Evolutionary conservation across 2,797 vertebrate species (phyloP).

Genomic region (Pseudopleuronectes americanus): DNA sequence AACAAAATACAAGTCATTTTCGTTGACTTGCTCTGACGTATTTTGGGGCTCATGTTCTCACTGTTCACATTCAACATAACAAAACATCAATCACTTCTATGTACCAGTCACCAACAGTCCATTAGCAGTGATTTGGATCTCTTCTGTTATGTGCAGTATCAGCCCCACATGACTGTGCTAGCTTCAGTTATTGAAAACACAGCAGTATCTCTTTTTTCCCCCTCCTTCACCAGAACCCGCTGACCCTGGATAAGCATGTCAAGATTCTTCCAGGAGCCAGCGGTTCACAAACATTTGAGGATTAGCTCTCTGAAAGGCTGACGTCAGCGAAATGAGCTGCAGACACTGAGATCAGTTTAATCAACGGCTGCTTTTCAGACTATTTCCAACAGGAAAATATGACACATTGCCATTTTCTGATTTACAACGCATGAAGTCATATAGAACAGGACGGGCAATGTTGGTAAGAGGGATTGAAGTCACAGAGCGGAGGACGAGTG

Average conservation of each 20-base stretch:
- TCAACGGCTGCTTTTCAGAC: conserved; percentile 18
- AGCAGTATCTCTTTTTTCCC: conserved; percentile 9
- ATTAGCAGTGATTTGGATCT: conserved; percentile 3
- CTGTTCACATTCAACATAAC: neutral
- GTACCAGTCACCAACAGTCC: neutral
- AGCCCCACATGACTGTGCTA: neutral
- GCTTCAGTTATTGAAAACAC: conserved; percentile 16
- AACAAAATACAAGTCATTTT: neutral
- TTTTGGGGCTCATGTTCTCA: too few species aligned
- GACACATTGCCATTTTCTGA: conserved; percentile 56
- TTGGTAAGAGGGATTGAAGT: conserved; percentile 19
- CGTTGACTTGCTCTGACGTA: neutral
- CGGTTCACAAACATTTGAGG: conserved; percentile 36
- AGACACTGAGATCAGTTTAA: conserved; percentile 37
- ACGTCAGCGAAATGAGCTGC: conserved; percentile 52
- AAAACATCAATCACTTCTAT: conserved; percentile 5
- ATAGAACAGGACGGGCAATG: conserved; percentile 28
- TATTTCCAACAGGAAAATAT: conserved; percentile 56
- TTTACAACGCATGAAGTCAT: conserved; percentile 52
- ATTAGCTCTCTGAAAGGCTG: conserved; percentile 38
- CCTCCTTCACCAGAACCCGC: conserved; percentile 36
- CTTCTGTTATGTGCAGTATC: conserved; percentile 6
- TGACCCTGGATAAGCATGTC: conserved; percentile 14
- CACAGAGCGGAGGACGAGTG: conserved; percentile 9
- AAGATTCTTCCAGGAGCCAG: conserved; percentile 51